Percentiles rank a stretch among this genome's conserved stretches.
Conservation (phyloP, 2,797 vertebrate genomes). For the Peromyscus aztecus region DNA sequence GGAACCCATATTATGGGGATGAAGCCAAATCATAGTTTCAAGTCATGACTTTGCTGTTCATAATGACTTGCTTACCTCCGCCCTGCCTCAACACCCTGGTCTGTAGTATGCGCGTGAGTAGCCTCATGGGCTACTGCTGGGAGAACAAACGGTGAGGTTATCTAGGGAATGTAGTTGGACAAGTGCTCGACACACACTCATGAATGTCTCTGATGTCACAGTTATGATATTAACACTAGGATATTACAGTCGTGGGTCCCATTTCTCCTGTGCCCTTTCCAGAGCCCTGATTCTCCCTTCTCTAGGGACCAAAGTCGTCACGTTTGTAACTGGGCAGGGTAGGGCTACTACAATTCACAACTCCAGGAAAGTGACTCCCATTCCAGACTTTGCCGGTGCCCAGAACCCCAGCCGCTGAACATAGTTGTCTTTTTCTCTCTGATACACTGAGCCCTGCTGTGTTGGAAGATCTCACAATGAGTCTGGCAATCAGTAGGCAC, state of each 20-base stretch:
- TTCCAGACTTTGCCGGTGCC: neutral
- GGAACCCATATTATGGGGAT: neutral
- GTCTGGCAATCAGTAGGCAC: neutral
- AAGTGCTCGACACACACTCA: neutral
- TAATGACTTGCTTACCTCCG: neutral
- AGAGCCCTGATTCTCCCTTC: neutral
- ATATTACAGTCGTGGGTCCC: neutral
- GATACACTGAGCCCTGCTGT: neutral
- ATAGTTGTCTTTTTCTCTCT: slow-evolving; percentile 19
- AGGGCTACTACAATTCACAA: neutral
- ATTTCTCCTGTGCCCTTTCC: slow-evolving; percentile 17
- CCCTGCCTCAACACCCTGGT: slow-evolving; percentile 12
- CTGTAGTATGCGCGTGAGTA: neutral
- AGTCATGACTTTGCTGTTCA: neutral
- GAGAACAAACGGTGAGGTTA: neutral
- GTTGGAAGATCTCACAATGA: neutral
- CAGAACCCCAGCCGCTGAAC: neutral
- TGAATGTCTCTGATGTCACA: neutral
- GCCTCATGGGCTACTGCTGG: neutral
- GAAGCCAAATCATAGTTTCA: too few relatives aligned
- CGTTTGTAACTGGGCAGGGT: neutral
- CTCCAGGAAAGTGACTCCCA: neutral
- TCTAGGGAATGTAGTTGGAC: neutral
- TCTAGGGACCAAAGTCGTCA: neutral
- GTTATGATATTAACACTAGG: neutral